phyloP scores from a whole-genome alignment of 2,888 invertebrate species.

The Geotrupes spiniger region DNA sequence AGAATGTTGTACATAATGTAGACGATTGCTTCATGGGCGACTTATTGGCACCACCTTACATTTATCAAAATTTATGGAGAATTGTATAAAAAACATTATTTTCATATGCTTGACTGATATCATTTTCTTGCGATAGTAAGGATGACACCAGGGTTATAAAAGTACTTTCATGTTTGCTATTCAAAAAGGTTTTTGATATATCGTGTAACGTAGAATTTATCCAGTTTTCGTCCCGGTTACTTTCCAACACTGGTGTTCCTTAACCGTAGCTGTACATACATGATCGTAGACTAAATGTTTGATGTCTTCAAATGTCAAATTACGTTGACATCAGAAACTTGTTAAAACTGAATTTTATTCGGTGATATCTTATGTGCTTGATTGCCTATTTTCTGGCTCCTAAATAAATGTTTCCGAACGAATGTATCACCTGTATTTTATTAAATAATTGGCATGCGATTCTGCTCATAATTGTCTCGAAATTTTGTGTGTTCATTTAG shows the following conservation, averaged over 20 bases:
- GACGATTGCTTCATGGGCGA: conserved; percentile 21
- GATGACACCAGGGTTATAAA: conserved; percentile 30
- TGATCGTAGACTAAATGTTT: conserved; percentile 30
- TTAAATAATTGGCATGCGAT: conserved; percentile 19
- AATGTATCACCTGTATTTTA: not conserved
- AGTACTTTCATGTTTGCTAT: conserved; percentile 12
- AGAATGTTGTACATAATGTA: conserved; percentile 17
- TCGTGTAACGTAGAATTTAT: conserved; percentile 3
- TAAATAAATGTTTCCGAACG: conserved; percentile 7
- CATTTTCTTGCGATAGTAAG: conserved; percentile 16
- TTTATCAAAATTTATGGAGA: conserved; percentile 22
- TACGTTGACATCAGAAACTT: conserved; percentile 14
- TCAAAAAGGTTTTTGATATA: conserved; percentile 2
- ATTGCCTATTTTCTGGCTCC: conserved; percentile 17
- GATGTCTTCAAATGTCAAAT: conserved; percentile 14
- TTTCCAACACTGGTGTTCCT: conserved; percentile 34
- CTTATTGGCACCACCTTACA: conserved; percentile 22
- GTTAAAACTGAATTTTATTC: conserved; percentile 22
- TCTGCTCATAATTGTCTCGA: conserved; percentile 16
- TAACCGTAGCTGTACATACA: conserved; percentile 32
- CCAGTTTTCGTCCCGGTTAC: conserved; percentile 14
- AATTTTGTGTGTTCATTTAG: conserved; percentile 8
- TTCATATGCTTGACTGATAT: conserved; percentile 30
- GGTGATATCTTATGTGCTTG: conserved; percentile 31
- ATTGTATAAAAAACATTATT: conserved; percentile 24